phyloP scores from a whole-genome alignment of 1,140 invertebrate species.

The Drosophila quadrilineata region DNA sequence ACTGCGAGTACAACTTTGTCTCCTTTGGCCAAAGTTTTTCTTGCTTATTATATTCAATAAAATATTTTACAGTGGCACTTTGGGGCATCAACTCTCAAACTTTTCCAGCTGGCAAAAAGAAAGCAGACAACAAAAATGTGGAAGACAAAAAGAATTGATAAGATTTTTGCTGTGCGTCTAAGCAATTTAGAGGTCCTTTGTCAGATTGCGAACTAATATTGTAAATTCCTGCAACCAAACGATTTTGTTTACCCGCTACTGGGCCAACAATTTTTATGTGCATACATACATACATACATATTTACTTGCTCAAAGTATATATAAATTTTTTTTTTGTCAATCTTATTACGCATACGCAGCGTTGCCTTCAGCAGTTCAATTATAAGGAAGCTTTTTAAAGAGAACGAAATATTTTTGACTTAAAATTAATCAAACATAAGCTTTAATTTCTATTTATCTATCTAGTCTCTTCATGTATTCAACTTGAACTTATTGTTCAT shows the following conservation, averaged over 20 bases:
- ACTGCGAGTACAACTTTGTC: constrained; percentile 52
- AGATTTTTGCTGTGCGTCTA: constrained; percentile 33
- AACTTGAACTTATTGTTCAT: constrained; percentile 32
- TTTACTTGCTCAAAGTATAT: not conserved
- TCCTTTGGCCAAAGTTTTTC: constrained; percentile 60
- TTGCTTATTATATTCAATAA: constrained; percentile 78
- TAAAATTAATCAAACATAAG: not conserved
- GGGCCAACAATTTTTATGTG: constrained; percentile 20
- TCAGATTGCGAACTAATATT: constrained; percentile 42
- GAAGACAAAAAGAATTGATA: constrained; percentile 28
- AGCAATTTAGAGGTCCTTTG: constrained; percentile 38
- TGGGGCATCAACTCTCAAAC: constrained; percentile 34
- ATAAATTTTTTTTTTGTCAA: constrained; percentile 11
- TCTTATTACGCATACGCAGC: constrained; percentile 30
- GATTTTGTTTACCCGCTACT: constrained; percentile 39
- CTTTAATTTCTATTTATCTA: not conserved
- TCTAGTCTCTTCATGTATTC: constrained; percentile 5
- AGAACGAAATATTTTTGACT: not conserved
- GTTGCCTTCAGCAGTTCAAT: not conserved
- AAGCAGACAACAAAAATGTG: not conserved
- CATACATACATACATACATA: too few relatives aligned
- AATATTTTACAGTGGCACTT: constrained; percentile 76
- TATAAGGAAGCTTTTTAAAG: too few relatives aligned
- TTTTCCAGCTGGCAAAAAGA: constrained; percentile 20
- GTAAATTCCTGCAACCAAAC: constrained; percentile 39